Percentiles rank a stretch among this genome's conserved stretches.
These are phyloP conservation scores for Toxotes chatareus DNA, from an alignment of 2,113 vertebrate genomes.

Conservation along the genomic window DNA sequence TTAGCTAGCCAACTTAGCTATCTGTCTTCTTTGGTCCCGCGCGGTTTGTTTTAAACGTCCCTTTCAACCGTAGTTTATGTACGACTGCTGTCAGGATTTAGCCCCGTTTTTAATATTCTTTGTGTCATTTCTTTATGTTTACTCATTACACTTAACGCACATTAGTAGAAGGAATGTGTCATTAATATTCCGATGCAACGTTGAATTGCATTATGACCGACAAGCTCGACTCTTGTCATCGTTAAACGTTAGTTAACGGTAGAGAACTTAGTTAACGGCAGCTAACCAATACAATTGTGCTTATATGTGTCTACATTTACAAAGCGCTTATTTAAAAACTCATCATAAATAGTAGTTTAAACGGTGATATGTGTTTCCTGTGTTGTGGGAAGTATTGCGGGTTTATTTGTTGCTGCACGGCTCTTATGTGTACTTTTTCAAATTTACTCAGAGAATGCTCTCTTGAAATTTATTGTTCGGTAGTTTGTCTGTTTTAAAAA, in stretches of 20 bases:
- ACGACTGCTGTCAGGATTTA: not conserved
- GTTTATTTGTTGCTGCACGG: not conserved
- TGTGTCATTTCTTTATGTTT: not conserved
- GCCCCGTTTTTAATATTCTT: not conserved
- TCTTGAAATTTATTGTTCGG: not conserved
- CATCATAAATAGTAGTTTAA: not conserved
- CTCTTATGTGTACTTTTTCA: not conserved
- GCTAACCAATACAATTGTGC: not conserved
- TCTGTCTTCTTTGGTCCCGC: slow-evolving; percentile 43
- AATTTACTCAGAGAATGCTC: not conserved
- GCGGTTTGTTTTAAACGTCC: slow-evolving; percentile 64
- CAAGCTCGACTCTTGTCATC: not conserved
- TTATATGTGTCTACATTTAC: not conserved
- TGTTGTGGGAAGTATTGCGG: not conserved
- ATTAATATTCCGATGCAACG: not conserved
- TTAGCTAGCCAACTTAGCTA: slow-evolving; percentile 58
- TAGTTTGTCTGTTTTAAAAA: not conserved
- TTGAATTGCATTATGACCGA: not conserved
- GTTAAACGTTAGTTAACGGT: not conserved
- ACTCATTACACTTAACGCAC: not conserved
- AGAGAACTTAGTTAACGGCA: not conserved
- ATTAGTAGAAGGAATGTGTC: rapidly evolving
- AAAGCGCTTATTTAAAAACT: not conserved
- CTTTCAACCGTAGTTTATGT: not conserved
- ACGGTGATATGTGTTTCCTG: not conserved